Evolutionary conservation across 2,888 invertebrate species (phyloP), one percentile per base, ranked within the genome.

Genomic region (Amorpha juglandis): DNA sequence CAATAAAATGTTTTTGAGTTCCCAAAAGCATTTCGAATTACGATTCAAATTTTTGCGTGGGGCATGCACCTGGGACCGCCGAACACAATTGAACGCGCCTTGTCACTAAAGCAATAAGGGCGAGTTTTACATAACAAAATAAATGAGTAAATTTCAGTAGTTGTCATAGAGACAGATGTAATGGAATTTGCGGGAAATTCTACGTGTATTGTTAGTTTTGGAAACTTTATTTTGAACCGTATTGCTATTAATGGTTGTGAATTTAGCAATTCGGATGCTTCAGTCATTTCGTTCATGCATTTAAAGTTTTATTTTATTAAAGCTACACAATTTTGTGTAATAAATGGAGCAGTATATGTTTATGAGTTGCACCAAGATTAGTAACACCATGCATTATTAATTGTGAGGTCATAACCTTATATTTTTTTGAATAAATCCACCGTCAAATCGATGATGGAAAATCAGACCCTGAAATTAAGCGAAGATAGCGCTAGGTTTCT

Each of bases 41-140:
- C 84, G 82, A 77, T 84, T 81, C 84, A 87, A 88, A 86, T 89
- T 82, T 84, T 84, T 77, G 55, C 58, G 81, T 79, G 74, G 74
- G 70, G 71, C 71, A 72, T 78, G 77, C 90, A 90, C 90, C 90
- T 90, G 90, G 75, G 85, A 77, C 83, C 71, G 67, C 67, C 70
- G 69, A 68, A 68, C 66, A 68, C 65, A 67, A 70, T 70, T 67
- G 67, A 55, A 65, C 70, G 63, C 58, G 33, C 68, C 68, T 67
- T 77, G 72, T 71, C 68, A 65, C 63, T 47, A 68, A 64, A 12
- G 6, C 12, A 14, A 35, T 73, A 76, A 63, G 58, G 70, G 70
- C 74, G 67, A 69, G 70, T 71, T 68, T 76, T 21, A 74, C 42
- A 58, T 19, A 70, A 68, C 64, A 42, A 63, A n/a, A 21, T 65